Base-by-base conservation (phyloP, 2,888 invertebrate genomes). In the Noctuana brunneofusca region DNA sequence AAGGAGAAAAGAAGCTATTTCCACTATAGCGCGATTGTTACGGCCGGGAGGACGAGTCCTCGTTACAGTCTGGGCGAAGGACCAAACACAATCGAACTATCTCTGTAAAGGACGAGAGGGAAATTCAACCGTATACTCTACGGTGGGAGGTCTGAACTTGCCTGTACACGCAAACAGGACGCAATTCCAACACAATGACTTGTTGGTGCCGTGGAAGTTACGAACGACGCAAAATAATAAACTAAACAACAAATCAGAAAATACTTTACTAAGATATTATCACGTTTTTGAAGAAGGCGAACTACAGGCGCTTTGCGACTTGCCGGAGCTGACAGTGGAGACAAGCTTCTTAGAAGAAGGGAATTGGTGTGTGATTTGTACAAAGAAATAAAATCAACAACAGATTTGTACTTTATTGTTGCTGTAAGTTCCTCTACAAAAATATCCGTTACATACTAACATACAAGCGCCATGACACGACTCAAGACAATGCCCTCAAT, bases 61-160 rank as follows among this genome's bases (percentile, higher is more conserved):
- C 4, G 95, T 99, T 64, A 98, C 99, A 69, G 99, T 99, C 0
- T 99, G 99, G 99, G 98, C 99, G 0, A 96, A 96, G 82, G 96
- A 98, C 78, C 98, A 98, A 84, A 92, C 92, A 1, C 93, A 89
- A 65, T 92, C 95, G 48, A 92, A 86, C 62, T 90, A 92, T 66
- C 72, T 88, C 2, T 73, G 73, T 55, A 78, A 87, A 73, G n/a
- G 22, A 8, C 50, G 73, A 67, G 64, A 78, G 82, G 72, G 27
- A 5, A n/a, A 16, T 74, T 9, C 72, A 73, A 43, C 53, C 67
- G 8, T 78, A 4, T 71, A 72, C 41, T 67, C 81, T 0, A 75
- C 80, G 0, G 76, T 80, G 0, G 81, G 71, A 3, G 83, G 85
- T 0, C 60, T 91, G 0, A 76, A 75, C 16, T 84, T 97, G 14